phyloP scores from a whole-genome alignment of 2,888 invertebrate species.

The Laspeyria flexula region DNA sequence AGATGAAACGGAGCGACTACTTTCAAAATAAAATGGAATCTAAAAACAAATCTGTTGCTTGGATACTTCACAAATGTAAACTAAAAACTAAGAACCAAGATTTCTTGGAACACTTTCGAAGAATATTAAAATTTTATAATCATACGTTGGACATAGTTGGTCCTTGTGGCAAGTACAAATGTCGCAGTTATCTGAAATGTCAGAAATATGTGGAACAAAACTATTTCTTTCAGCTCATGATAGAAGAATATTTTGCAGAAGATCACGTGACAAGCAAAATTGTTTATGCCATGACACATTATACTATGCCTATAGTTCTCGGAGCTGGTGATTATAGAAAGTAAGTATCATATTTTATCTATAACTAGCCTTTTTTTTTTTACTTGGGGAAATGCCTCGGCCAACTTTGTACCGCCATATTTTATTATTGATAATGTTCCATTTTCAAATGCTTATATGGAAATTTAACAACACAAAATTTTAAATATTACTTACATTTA shows the following conservation, averaged over 20 bases:
- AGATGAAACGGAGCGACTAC: constrained; percentile 52
- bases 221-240: constrained; percentile 69
- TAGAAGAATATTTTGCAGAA: constrained; percentile 65
- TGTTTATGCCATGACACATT: constrained; percentile 58
- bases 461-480: too few species aligned
- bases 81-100: constrained; percentile 58
- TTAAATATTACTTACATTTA: too few species aligned
- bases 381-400: neutral
- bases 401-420: too few species aligned
- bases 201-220: constrained; percentile 63
- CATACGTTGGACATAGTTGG: constrained; percentile 66
- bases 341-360: constrained; percentile 43
- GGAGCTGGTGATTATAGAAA: constrained; percentile 65
- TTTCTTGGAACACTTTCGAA: constrained; percentile 57
- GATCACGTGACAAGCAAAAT: constrained; percentile 70
- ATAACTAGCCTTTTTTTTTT: neutral
- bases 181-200: constrained; percentile 58
- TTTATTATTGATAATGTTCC: too few species aligned
- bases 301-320: constrained; percentile 67
- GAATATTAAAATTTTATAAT: constrained; percentile 66
- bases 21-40: constrained; percentile 39
- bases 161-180: constrained; percentile 63
- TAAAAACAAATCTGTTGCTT: constrained; percentile 69
- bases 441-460: too few species aligned
- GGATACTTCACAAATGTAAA: constrained; percentile 65